Evolutionary conservation across 2,113 vertebrate species (phyloP).

Genomic region (Rhinoptilus africanus): DNA sequence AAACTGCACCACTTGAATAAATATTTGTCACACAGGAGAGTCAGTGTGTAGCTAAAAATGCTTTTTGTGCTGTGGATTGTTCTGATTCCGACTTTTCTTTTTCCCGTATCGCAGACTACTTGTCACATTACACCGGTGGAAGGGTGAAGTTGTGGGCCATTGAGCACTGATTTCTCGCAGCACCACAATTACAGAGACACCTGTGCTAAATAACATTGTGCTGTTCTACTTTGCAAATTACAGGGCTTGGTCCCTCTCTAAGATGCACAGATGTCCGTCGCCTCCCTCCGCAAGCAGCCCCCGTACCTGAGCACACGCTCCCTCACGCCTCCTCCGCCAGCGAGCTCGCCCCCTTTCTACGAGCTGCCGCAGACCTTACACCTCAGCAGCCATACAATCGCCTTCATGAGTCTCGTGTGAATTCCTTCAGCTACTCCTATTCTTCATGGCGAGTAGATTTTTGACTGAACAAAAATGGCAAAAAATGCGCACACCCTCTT

Average conservation of each 20-base stretch:
- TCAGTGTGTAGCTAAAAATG: slow-evolving; percentile 8
- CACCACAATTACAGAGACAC: slow-evolving; percentile 66
- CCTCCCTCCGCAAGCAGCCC: neutral
- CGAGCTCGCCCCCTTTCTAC: neutral
- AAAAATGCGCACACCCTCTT: neutral
- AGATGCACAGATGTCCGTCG: slow-evolving; percentile 2
- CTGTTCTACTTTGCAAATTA: slow-evolving; percentile 61
- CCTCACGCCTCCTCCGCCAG: neutral
- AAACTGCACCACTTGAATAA: neutral
- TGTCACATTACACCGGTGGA: slow-evolving; percentile 26
- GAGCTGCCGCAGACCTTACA: neutral
- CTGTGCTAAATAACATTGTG: slow-evolving; percentile 58
- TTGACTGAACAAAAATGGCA: neutral
- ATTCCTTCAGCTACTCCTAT: neutral
- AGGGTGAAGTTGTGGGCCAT: slow-evolving; percentile 58
- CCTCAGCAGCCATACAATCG: neutral
- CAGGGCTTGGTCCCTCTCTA: slow-evolving; percentile 6
- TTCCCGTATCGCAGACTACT: slow-evolving; percentile 4
- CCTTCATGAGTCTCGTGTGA: neutral
- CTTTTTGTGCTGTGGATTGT: neutral
- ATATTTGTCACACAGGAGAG: slow-evolving; percentile 33
- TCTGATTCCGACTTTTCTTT: slow-evolving; percentile 18
- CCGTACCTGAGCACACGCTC: neutral
- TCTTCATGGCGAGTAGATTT: neutral
- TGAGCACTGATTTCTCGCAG: slow-evolving; percentile 54